These are phyloP conservation scores for Noctua janthe DNA, from an alignment of 2,888 invertebrate species.

Conservation along the genomic window DNA sequence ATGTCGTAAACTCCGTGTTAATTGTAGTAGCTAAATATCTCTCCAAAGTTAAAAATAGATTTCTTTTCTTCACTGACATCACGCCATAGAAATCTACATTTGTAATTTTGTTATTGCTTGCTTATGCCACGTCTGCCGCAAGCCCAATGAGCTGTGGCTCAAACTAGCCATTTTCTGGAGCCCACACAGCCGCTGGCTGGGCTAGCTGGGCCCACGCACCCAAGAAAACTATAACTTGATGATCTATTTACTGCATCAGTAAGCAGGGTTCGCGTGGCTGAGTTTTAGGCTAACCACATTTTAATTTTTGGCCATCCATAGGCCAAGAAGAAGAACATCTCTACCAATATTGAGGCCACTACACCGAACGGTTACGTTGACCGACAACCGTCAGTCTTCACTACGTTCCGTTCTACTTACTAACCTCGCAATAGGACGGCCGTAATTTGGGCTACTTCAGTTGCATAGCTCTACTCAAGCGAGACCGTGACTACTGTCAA, in stretches of 20 bases:
- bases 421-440: conserved; percentile 39
- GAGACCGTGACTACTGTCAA: conserved; percentile 26
- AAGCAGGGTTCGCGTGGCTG: too few species aligned
- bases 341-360: neutral
- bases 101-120: neutral
- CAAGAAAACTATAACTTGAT: too few species aligned
- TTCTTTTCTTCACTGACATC: neutral
- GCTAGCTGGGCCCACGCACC: too few species aligned
- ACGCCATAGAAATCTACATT: neutral
- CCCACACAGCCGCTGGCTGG: too few species aligned
- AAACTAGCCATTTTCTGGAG: too few species aligned
- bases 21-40: too few species aligned
- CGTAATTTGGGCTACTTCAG: conserved; percentile 37
- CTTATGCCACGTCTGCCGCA: too few species aligned
- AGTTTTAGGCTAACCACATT: too few species aligned
- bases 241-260: too few species aligned
- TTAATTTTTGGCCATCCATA: too few species aligned
- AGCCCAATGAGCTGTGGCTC: too few species aligned
- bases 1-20: neutral
- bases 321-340: neutral
- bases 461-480: conserved; percentile 51
- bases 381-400: conserved; percentile 13
- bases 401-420: conserved; percentile 55
- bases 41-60: too few species aligned
- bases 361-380: conserved; percentile 21